Base-by-base conservation (phyloP, 2,888 invertebrate genomes). In the Ypsolopha sequella region DNA sequence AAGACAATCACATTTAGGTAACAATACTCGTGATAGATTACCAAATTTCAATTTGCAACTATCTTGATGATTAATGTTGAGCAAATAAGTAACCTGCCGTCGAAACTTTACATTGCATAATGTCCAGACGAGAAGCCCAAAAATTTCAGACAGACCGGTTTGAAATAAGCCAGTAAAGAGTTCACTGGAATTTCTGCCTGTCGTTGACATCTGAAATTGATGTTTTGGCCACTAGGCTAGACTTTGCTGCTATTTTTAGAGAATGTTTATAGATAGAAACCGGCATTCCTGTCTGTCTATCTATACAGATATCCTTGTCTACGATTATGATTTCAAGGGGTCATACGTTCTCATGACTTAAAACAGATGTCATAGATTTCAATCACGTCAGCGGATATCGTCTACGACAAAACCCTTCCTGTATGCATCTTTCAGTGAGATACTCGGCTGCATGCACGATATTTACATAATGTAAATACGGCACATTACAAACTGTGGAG, bases 401-500 rank as follows among this genome's bases (percentile, higher is more conserved):
- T 47, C 47, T 36, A 11, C 47, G 36, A 8, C 7, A 10, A 47
- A 14, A 8, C 36, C n/a, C 14, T 47, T 47, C 47, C 47, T 47
- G 47, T 10, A 36, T 14, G 13, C 43, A 43, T 11, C 11, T n/a
- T 41, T 43, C 7, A 14, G 13, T 24, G 7, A 41, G 41, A 41
- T 14, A 7, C 13, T 7, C 41, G 11, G 7, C 41, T 47, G 47
- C 47, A 14, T 10, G 36, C 10, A 13, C 33, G 36, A 7, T 13
- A 47, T 47, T 36, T 36, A 7, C 36, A 47, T 47, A 36, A 47
- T 47, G 36, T 47, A n/a, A 47, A 47, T 38, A n/a, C 39, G 11
- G 39, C 11, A 11, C 39, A 39, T 39, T 39, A 39, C 10, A 39
- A 39, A 39, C 35, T 34, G 10, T 35, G n/a, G 24, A 58, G 60